Conservation (phyloP, 2,113 vertebrate species). For the Protobothrops mucrosquamatus region DNA sequence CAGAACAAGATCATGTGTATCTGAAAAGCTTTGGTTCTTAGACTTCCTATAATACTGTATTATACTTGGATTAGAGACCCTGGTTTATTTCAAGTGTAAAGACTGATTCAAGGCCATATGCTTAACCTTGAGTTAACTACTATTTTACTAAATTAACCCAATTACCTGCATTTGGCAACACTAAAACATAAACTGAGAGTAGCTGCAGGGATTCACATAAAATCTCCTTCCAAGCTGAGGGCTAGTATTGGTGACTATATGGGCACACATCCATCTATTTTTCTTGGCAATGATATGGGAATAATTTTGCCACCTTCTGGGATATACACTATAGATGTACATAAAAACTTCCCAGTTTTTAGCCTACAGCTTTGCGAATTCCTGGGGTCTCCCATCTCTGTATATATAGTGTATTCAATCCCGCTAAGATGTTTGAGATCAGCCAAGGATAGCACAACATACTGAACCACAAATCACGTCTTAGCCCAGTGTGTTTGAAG, state of each 20-base stretch:
- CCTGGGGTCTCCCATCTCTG: background rate
- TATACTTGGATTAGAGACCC: background rate
- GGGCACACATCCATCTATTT: background rate
- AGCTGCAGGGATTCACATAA: background rate
- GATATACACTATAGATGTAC: background rate
- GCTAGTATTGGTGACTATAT: background rate
- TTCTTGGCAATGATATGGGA: background rate
- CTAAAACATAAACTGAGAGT: background rate
- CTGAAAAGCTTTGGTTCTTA: background rate
- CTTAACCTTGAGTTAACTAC: background rate
- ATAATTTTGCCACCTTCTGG: background rate
- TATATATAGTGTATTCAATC: background rate
- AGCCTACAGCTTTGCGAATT: background rate
- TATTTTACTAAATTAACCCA: background rate
- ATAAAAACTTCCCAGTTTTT: background rate
- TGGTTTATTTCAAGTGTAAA: background rate
- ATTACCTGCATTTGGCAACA: background rate
- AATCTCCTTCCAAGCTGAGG: background rate
- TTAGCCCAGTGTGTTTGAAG: background rate
- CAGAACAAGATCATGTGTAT: background rate
- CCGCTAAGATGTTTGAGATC: background rate
- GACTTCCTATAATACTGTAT: background rate
- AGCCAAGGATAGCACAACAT: background rate
- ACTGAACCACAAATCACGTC: background rate
- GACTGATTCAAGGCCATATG: background rate